Percentiles rank a stretch among this genome's conserved stretches.
These are phyloP conservation scores for Smittia sp. DNA, from an alignment of 2,888 invertebrate species.

Conservation along the genomic window DNA sequence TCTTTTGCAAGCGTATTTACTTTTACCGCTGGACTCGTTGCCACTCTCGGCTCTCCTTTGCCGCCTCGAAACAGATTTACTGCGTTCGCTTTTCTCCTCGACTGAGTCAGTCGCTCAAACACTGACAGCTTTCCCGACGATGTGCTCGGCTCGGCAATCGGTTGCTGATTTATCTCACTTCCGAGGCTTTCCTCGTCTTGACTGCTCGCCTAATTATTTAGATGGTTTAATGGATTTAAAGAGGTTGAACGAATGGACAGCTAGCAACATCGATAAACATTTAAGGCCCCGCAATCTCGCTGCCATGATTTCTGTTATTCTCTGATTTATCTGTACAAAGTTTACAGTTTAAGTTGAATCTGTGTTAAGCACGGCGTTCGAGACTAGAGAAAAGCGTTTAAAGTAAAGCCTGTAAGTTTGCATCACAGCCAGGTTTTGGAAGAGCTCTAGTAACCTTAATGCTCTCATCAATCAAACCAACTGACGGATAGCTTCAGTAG, in stretches of 20 bases:
- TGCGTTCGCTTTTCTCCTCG: slow-evolving; percentile 3
- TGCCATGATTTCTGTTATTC: too few species aligned
- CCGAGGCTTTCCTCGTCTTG: slow-evolving; percentile 37
- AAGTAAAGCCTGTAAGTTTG: not conserved
- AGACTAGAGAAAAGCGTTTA: not conserved
- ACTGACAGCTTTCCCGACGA: slow-evolving; percentile 14
- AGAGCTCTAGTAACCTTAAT: too few species aligned
- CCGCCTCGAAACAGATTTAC: not conserved
- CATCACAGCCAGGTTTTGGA: too few species aligned
- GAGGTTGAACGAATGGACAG: not conserved
- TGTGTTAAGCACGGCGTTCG: too few species aligned
- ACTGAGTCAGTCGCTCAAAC: slow-evolving; percentile 20
- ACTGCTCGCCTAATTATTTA: slow-evolving; percentile 33
- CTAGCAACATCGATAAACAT: not conserved
- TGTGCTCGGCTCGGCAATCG: not conserved
- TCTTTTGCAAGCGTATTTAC: slow-evolving; percentile 28
- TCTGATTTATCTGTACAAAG: too few species aligned
- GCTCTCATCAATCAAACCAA: too few species aligned
- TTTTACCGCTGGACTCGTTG: slow-evolving; percentile 20
- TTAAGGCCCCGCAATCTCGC: too few species aligned
- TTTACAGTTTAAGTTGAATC: not conserved
- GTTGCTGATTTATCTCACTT: slow-evolving; percentile 20
- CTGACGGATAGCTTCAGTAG: too few species aligned
- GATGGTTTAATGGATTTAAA: not conserved
- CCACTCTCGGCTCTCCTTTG: slow-evolving; percentile 16